Base-by-base conservation (phyloP, 2,113 vertebrate genomes). In the Morone chrysops region DNA sequence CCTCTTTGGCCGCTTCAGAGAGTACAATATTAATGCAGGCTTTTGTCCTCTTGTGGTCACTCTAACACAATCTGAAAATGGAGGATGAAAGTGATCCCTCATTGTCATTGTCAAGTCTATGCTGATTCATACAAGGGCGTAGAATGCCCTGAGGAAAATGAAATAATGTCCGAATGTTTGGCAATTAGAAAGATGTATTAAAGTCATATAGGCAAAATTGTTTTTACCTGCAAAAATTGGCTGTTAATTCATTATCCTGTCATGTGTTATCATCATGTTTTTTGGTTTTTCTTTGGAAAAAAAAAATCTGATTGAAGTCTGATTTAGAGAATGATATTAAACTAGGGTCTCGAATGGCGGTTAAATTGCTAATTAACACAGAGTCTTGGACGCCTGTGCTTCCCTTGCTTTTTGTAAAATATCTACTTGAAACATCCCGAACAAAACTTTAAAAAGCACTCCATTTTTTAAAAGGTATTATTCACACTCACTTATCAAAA, bases 1-100 rank as follows among this genome's bases (percentile, higher is more conserved):
- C 48, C 62, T 13, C 57, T 31, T 50, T 7, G 5, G 59, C 50
- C n/a, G 68, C 79, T 53, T 62, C 85, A 71, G 40, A 71, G 56
- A 70, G 47, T 6, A 31, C 74, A 76, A 4, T 18, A 85, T 76
- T 90, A 84, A 90, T 93, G 63, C 84, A 86, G 85, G 75, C 90
- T 75, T 87, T 85, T 92, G 91, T 93, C 92, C 92, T 93, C 92
- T 92, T 90, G 92, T 93, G 91, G 90, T 93, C 92, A 92, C 90
- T 93, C 87, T 92, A 90, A 92, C 92, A 93, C 92, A 90, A 67
- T 70, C 50, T 91, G 84, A 86, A 56, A 78, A 70, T 50, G 56
- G 67, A 84, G 25, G 81, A 90, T 89, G 75, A 81, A 84, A 87
- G 75, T 40, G 69, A 85, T 89, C 17, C 47, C 4, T 82, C 78